phyloP scores from a whole-genome alignment of 2,113 vertebrate species.

The Tamias sibiricus region DNA sequence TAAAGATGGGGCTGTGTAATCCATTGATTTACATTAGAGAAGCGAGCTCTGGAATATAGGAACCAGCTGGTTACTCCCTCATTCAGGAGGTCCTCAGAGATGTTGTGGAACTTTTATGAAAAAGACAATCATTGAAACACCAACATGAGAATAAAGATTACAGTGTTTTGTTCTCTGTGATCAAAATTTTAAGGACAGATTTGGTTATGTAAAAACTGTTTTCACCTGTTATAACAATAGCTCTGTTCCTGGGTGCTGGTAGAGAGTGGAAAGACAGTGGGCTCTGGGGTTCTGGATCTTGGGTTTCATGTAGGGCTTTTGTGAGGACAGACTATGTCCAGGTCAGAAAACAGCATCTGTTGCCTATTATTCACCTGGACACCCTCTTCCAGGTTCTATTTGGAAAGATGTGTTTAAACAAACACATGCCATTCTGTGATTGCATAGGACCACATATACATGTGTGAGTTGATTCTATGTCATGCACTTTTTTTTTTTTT shows the following conservation, averaged over 20 bases:
- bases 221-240: neutral
- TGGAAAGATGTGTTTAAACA: neutral
- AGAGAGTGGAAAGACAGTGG: neutral
- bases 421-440: rapidly evolving
- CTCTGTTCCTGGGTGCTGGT: neutral
- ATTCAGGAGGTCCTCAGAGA: neutral
- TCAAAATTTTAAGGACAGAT: neutral
- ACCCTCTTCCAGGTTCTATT: too few species aligned
- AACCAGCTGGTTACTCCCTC: neutral
- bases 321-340: neutral
- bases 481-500: neutral
- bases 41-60: neutral
- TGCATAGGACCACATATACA: neutral
- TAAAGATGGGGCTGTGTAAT: neutral
- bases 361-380: neutral
- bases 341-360: neutral
- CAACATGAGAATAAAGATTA: neutral
- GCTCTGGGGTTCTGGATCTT: neutral
- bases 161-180: neutral
- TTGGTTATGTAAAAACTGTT: neutral
- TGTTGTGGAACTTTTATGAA: neutral
- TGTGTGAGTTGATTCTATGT: neutral
- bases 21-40: neutral
- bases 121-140: neutral
- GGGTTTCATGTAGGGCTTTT: neutral